phyloP scores from a whole-genome alignment of 2,888 invertebrate genomes.

The Drosophila mimetica region DNA sequence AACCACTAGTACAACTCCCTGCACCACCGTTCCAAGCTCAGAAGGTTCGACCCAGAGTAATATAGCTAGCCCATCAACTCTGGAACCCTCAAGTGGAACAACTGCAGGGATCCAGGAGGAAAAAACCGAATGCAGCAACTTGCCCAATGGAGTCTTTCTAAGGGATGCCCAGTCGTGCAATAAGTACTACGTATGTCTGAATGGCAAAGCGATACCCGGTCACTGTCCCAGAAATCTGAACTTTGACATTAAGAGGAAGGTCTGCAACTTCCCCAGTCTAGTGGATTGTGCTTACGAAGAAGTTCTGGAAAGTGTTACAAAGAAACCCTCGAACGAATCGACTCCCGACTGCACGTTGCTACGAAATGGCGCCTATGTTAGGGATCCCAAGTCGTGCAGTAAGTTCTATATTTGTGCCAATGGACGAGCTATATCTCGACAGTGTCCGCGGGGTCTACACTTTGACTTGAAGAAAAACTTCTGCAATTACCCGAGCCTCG shows the following conservation, averaged over 20 bases:
- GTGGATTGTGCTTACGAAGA: constrained; percentile 17
- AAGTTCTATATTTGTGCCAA: constrained; percentile 60
- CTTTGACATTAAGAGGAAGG: constrained; percentile 29
- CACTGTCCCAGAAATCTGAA: constrained; percentile 16
- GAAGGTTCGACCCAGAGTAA: neutral
- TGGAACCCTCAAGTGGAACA: neutral
- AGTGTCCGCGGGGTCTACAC: constrained; percentile 50
- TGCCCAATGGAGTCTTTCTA: constrained; percentile 9
- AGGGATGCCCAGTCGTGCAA: constrained; percentile 13
- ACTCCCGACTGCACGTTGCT: constrained; percentile 20
- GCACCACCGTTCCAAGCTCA: neutral
- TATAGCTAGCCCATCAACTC: neutral
- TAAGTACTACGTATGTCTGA: constrained; percentile 17
- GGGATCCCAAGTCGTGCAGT: constrained; percentile 45
- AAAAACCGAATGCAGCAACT: neutral
- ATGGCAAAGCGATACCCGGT: constrained; percentile 3
- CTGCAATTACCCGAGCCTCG: constrained; percentile 59
- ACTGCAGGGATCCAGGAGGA: neutral
- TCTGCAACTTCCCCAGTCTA: constrained; percentile 26
- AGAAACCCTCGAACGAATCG: neutral
- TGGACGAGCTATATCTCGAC: constrained; percentile 46
- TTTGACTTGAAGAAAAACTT: constrained; percentile 54
- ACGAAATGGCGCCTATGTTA: constrained; percentile 51
- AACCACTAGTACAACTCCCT: neutral
- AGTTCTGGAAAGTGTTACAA: neutral